A percentile compares a stretch with the other conserved stretches of the same genome.
These are phyloP conservation scores for Scaptomyza tumidula DNA, from an alignment of 2,888 invertebrate genomes.

Conservation along the genomic window DNA sequence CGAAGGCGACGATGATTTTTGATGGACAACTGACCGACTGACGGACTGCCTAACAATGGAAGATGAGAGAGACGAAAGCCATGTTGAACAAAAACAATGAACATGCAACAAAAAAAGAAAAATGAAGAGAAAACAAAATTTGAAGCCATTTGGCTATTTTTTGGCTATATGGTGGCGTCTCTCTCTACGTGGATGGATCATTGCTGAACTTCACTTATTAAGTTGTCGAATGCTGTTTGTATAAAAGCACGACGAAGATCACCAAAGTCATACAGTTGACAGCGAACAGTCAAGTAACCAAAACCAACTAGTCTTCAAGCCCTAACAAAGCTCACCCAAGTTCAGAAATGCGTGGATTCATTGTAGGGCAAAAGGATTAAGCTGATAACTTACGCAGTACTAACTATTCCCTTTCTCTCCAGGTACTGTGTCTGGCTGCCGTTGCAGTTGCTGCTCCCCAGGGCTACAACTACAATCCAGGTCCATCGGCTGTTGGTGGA, in stretches of 20 bases:
- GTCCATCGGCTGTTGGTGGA: slow-evolving; percentile 51
- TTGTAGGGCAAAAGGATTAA: slow-evolving; percentile 70
- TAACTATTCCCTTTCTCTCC: background rate
- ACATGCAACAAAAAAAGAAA: slow-evolving; percentile 65
- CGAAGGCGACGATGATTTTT: slow-evolving; percentile 18
- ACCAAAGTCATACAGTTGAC: slow-evolving; percentile 75
- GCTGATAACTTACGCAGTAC: background rate
- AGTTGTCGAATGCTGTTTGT: slow-evolving; percentile 55
- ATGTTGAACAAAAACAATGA: slow-evolving; percentile 72
- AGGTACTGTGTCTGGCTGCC: slow-evolving; percentile 82
- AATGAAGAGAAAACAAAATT: slow-evolving; percentile 10
- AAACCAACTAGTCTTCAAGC: slow-evolving; percentile 48
- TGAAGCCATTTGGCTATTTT: slow-evolving; percentile 26
- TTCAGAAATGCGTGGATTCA: slow-evolving; percentile 83
- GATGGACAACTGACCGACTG: slow-evolving; percentile 14
- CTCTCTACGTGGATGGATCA: slow-evolving; percentile 43
- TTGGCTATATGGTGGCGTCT: slow-evolving; percentile 9
- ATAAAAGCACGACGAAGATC: slow-evolving; percentile 71
- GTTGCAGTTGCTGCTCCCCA: slow-evolving; percentile 82
- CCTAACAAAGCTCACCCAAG: slow-evolving; percentile 74
- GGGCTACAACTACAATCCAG: slow-evolving; percentile 82
- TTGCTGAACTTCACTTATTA: slow-evolving; percentile 74
- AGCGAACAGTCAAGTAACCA: slow-evolving; percentile 67
- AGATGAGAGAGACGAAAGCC: slow-evolving; percentile 50
- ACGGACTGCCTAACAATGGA: slow-evolving; percentile 20